Percentiles rank a stretch among this genome's conserved stretches.
These are phyloP conservation scores for Gortyna flavago DNA, from an alignment of 2,888 invertebrate species.

Conservation along the genomic window DNA sequence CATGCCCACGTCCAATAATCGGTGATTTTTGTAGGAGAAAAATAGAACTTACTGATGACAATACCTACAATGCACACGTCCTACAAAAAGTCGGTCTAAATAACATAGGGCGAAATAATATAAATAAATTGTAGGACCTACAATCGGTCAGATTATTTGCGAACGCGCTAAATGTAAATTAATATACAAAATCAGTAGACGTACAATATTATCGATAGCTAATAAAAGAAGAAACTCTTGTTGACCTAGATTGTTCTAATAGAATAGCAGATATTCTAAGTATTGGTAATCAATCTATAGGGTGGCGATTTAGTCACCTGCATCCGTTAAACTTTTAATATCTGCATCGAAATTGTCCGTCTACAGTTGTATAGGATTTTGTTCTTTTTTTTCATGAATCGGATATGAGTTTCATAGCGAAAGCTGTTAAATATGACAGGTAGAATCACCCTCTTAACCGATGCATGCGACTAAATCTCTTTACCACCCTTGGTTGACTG, in stretches of 20 bases:
- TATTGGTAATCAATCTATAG: background rate
- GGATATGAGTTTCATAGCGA: background rate
- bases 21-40: too few species aligned
- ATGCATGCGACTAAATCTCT: background rate
- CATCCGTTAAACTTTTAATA: background rate
- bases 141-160: too few species aligned
- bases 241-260: background rate
- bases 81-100: too few species aligned
- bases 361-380: background rate
- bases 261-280: background rate
- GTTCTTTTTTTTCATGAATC: background rate
- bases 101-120: too few species aligned
- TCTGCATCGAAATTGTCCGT: too few species aligned
- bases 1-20: too few species aligned
- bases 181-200: background rate
- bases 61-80: too few species aligned
- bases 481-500: background rate
- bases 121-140: too few species aligned
- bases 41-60: too few species aligned
- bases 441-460: background rate
- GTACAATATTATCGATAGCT: background rate
- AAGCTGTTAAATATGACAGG: background rate
- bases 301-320: background rate
- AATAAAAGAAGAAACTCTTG: background rate
- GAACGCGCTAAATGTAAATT: background rate